Conservation (phyloP, 2,797 vertebrate species). For the Rallus crepitans region DNA sequence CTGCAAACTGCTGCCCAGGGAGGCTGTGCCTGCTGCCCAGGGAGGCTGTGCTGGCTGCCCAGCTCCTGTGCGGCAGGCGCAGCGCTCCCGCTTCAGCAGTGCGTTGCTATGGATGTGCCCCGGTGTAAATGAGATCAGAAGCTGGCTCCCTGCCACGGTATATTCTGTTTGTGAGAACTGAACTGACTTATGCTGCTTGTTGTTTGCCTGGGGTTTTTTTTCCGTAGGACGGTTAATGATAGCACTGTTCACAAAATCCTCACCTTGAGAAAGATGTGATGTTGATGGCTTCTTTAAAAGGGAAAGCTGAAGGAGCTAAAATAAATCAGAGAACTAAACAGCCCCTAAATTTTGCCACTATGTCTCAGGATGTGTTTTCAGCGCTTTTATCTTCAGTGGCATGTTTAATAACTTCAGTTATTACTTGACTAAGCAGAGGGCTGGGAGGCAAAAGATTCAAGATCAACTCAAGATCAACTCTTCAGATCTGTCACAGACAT, state of each 20-base stretch:
- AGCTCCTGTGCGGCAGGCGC: neutral
- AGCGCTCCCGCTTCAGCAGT: neutral
- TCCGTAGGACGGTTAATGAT: neutral
- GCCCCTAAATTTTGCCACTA: neutral
- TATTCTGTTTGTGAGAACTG: neutral
- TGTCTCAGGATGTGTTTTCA: neutral
- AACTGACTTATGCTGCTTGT: neutral
- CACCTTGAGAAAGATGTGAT: neutral
- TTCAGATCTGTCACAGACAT: neutral
- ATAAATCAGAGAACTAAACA: neutral
- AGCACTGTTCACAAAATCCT: neutral
- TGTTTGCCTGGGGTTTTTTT: neutral
- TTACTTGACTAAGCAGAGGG: neutral
- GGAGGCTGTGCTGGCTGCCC: neutral
- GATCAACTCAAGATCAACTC: neutral
- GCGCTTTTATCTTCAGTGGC: neutral
- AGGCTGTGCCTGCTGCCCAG: neutral
- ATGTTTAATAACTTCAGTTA: neutral
- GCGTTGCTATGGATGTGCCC: conserved; percentile 40
- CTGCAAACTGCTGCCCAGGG: neutral
- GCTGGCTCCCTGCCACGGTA: neutral
- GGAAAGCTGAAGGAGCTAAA: neutral
- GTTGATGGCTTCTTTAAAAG: neutral
- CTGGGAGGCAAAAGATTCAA: neutral
- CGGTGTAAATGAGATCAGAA: neutral